Percentiles rank a stretch among this genome's conserved stretches.
These are phyloP conservation scores for Protaetia brevitarsis DNA, from an alignment of 1,140 invertebrate species.

Conservation along the genomic window DNA sequence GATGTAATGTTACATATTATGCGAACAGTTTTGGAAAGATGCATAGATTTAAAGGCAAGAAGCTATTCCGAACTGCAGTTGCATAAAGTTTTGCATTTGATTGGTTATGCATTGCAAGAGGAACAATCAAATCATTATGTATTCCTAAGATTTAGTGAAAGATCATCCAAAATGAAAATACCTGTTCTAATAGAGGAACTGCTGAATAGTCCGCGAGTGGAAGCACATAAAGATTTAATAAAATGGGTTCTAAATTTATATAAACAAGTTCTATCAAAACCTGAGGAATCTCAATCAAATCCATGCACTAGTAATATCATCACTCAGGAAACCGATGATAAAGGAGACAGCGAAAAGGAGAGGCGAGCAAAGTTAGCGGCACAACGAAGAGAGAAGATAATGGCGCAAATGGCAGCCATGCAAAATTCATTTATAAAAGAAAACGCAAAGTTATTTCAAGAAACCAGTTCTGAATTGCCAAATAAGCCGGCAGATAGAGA, in stretches of 20 bases:
- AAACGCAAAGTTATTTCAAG: slow-evolving; percentile 84
- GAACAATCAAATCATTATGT: slow-evolving; percentile 76
- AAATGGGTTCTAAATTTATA: slow-evolving; percentile 79
- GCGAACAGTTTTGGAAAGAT: slow-evolving; percentile 63
- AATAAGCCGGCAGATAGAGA: slow-evolving; percentile 27
- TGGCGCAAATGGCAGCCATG: slow-evolving; percentile 90
- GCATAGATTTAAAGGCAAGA: slow-evolving; percentile 68
- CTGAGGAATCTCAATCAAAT: slow-evolving; percentile 52
- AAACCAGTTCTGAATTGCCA: slow-evolving; percentile 48
- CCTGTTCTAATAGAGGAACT: slow-evolving; percentile 70
- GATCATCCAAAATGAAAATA: slow-evolving; percentile 68
- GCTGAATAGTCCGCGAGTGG: slow-evolving; percentile 65
- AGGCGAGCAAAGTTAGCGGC: slow-evolving; percentile 80
- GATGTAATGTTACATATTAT: slow-evolving; percentile 89
- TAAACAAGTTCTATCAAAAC: slow-evolving; percentile 52
- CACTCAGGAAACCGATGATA: slow-evolving; percentile 36
- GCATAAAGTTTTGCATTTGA: slow-evolving; percentile 76
- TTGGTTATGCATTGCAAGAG: slow-evolving; percentile 92
- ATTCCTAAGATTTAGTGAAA: slow-evolving; percentile 74
- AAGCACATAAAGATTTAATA: slow-evolving; percentile 82
- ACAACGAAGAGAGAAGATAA: slow-evolving; percentile 78
- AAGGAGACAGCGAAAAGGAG: slow-evolving; percentile 58
- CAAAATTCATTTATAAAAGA: slow-evolving; percentile 94
- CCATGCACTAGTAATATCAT: slow-evolving; percentile 47
- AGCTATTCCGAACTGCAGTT: slow-evolving; percentile 89